Evolutionary conservation across 1,140 invertebrate genomes (phyloP).

Genomic region (Caenorhabditis inopinata): DNA sequence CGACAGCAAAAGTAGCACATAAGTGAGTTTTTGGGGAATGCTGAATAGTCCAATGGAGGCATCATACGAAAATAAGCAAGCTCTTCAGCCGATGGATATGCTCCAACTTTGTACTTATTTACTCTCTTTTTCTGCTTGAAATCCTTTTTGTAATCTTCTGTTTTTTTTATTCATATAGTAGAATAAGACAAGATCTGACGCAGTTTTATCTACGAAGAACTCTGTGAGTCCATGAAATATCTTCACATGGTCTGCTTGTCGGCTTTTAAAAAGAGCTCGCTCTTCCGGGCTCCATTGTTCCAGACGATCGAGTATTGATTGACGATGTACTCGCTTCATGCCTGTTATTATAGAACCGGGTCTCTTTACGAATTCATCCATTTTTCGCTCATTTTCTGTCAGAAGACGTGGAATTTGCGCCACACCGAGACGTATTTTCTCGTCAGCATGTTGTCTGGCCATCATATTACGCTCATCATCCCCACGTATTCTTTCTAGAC

Average conservation of each 20-base stretch:
- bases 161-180: slow-evolving; percentile 24
- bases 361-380: neutral
- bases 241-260: slow-evolving; percentile 14
- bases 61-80: slow-evolving; percentile 8
- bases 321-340: neutral
- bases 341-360: neutral
- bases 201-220: neutral
- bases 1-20: slow-evolving; percentile 25
- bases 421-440: neutral
- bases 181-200: neutral
- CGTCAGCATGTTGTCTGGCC: neutral
- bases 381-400: neutral
- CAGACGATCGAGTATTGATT: neutral
- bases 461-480: neutral
- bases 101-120: neutral
- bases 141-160: neutral
- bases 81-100: slow-evolving; percentile 2
- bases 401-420: neutral
- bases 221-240: neutral
- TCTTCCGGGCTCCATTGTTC: slow-evolving; percentile 4
- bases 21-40: neutral
- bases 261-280: neutral
- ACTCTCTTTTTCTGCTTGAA: neutral
- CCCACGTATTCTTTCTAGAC: neutral
- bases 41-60: neutral